Conservation (phyloP, 1,140 invertebrate genomes). For the Hypsibius dujardini region DNA sequence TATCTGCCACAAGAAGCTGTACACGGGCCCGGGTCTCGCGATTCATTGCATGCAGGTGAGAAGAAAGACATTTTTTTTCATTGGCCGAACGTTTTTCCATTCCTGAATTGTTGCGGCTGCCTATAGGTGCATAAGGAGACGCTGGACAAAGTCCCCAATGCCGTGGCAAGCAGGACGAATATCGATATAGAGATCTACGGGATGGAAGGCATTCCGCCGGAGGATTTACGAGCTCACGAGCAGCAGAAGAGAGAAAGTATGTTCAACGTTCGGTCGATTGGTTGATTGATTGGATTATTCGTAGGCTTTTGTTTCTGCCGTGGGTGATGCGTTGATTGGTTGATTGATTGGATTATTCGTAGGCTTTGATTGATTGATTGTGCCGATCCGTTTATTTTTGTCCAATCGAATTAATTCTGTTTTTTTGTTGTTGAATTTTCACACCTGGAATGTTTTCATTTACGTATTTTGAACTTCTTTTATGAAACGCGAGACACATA, state of each 20-base stretch:
- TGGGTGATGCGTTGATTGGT: conserved; percentile 23
- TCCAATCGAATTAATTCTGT: too few species aligned
- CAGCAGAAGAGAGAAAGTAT: conserved; percentile 45
- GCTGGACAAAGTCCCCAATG: conserved; percentile 98
- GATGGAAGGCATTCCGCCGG: conserved; percentile 97
- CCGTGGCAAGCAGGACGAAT: conserved; percentile 86
- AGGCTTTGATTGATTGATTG: too few species aligned
- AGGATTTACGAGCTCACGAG: conserved; percentile 83
- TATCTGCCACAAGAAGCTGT: conserved; percentile 97
- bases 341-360: too few species aligned
- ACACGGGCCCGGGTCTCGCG: conserved; percentile 87
- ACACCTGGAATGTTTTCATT: too few species aligned
- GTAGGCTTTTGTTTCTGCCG: conserved; percentile 20
- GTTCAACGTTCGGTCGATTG: conserved; percentile 22
- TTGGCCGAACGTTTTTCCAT: too few species aligned
- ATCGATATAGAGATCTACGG: conserved; percentile 99
- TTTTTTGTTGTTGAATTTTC: too few species aligned
- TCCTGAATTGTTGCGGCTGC: too few species aligned
- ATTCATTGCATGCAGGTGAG: conserved; percentile 99
- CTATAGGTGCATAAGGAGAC: conserved; percentile 92
- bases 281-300: too few species aligned
- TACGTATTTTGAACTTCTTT: too few species aligned
- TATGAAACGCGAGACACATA: too few species aligned
- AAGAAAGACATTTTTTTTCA: background rate
- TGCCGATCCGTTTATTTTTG: too few species aligned